Conservation (phyloP, 2,888 invertebrate species). For the Mythimna vitellina region DNA sequence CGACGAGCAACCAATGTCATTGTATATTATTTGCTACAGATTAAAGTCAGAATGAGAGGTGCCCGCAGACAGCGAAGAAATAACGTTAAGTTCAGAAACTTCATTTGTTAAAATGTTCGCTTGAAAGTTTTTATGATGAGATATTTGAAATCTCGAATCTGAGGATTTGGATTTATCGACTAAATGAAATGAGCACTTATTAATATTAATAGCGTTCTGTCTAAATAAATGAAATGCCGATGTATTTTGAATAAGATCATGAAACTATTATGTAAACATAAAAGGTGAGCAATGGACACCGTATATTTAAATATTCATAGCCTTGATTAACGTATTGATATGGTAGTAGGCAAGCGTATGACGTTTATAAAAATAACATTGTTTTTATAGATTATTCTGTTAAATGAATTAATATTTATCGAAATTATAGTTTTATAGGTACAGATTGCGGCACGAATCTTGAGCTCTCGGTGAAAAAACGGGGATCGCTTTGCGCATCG, state of each 20-base stretch:
- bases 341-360: neutral
- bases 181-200: neutral
- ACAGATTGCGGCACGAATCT: too few species aligned
- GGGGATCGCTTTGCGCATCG: too few species aligned
- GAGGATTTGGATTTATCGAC: slow-evolving; percentile 8
- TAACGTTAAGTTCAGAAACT: slow-evolving; percentile 39
- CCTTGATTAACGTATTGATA: neutral
- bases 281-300: neutral
- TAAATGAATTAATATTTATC: neutral
- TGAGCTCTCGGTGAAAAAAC: too few species aligned
- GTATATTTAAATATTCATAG: neutral
- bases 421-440: neutral
- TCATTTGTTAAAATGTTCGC: slow-evolving; percentile 35
- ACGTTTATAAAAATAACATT: slow-evolving; percentile 1
- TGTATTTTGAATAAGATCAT: neutral
- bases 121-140: slow-evolving; percentile 26
- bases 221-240: neutral
- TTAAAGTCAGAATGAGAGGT: slow-evolving; percentile 56
- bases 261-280: neutral
- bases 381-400: neutral
- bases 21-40: slow-evolving; percentile 64
- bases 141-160: slow-evolving; percentile 18
- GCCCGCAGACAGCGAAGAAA: slow-evolving; percentile 36
- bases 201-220: neutral
- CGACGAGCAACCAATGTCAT: slow-evolving; percentile 75